phyloP scores from a whole-genome alignment of 2,113 vertebrate species.

The Labeo rohita region DNA sequence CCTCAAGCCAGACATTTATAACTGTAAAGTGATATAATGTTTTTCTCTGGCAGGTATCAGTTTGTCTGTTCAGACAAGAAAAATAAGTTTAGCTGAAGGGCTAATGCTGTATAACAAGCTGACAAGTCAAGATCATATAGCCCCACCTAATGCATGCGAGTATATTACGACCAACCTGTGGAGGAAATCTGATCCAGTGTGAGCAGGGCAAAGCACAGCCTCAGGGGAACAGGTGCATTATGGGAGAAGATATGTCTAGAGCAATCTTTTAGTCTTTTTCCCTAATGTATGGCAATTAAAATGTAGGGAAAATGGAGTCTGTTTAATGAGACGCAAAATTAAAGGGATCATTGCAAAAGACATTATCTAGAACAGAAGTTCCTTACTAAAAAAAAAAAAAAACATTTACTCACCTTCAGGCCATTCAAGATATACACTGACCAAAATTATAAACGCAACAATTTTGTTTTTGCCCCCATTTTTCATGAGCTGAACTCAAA shows the following conservation, averaged over 20 bases:
- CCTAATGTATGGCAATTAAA: not conserved
- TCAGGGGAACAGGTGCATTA: constrained; percentile 66
- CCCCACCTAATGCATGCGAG: constrained; percentile 52
- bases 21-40: constrained; percentile 25
- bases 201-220: constrained; percentile 69
- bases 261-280: not conserved
- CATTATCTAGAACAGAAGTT: no score
- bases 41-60: constrained; percentile 21
- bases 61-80: constrained; percentile 49
- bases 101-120: constrained; percentile 31
- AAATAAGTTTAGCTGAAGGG: constrained; percentile 28
- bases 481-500: no score
- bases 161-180: constrained; percentile 67
- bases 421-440: no score
- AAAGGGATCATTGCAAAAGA: not conserved
- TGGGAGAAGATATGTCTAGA: constrained; percentile 30
- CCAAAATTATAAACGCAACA: no score
- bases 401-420: no score
- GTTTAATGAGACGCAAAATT: no score
- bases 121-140: constrained; percentile 9
- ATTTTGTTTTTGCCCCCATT: no score
- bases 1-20: constrained; percentile 34
- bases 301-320: not conserved
- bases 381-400: no score
- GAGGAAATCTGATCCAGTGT: constrained; percentile 76